Conservation (phyloP, 2,888 invertebrate species). For the Cryptophagus acutangulus region DNA sequence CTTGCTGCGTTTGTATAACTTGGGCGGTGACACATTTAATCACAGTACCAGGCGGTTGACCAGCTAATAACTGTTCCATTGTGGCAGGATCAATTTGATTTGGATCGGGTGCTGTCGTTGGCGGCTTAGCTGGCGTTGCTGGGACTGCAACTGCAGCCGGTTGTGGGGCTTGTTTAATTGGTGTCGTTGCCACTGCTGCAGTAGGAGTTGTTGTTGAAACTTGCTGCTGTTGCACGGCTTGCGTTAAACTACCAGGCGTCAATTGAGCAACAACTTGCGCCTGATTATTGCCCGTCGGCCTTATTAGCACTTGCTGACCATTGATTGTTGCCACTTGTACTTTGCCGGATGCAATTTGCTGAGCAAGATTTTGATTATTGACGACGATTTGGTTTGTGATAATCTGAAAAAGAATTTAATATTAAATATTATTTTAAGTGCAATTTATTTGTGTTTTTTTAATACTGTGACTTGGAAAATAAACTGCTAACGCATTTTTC, state of each 20-base stretch:
- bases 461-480: too few species aligned
- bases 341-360: conserved; percentile 77
- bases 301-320: conserved; percentile 79
- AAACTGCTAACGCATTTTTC: too few species aligned
- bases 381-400: conserved; percentile 67
- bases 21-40: conserved; percentile 85
- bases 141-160: conserved; percentile 11
- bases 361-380: conserved; percentile 70
- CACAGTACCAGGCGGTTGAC: conserved; percentile 79
- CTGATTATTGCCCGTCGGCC: conserved; percentile 72
- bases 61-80: conserved; percentile 68
- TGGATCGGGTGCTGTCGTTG: conserved; percentile 13
- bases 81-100: conserved; percentile 45
- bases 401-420: conserved; percentile 42
- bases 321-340: conserved; percentile 78
- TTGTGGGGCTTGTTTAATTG: background rate
- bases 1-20: conserved; percentile 78
- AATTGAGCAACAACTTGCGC: conserved; percentile 74
- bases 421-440: background rate
- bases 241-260: conserved; percentile 44
- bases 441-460: too few species aligned
- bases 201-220: conserved; percentile 20
- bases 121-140: conserved; percentile 13
- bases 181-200: conserved; percentile 11
- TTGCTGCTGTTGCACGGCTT: conserved; percentile 14